Percentiles rank a stretch among this genome's conserved stretches.
These are phyloP conservation scores for Nomada ferruginata DNA, from an alignment of 2,888 invertebrate species.

Conservation along the genomic window DNA sequence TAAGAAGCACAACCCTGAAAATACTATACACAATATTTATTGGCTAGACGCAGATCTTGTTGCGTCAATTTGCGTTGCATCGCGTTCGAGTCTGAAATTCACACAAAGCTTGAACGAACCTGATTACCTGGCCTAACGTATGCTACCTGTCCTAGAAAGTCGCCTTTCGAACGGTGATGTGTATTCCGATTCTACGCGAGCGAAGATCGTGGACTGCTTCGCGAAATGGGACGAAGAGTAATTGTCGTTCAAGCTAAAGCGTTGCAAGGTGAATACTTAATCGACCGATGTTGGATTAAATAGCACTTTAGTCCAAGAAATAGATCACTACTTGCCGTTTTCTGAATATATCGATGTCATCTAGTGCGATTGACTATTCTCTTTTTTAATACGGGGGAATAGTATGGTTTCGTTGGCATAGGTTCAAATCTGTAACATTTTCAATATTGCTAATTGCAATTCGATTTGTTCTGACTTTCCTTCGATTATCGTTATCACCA, in stretches of 20 bases:
- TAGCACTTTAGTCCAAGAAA: constrained; percentile 13
- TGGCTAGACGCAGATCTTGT: constrained; percentile 14
- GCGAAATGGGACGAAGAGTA: constrained; percentile 23
- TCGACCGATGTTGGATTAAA: constrained; percentile 13
- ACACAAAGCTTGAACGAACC: constrained; percentile 4
- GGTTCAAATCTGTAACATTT: neutral
- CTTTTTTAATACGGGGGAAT: no score
- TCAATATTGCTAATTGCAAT: no score
- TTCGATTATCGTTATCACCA: no score
- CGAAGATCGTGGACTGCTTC: constrained; percentile 24
- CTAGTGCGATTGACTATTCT: neutral
- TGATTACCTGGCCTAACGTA: constrained; percentile 6
- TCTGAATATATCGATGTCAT: neutral
- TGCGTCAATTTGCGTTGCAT: constrained; percentile 51
- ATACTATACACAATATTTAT: constrained; percentile 55
- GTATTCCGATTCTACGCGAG: constrained; percentile 39
- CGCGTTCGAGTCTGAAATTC: constrained; percentile 32
- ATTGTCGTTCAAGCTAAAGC: constrained; percentile 28
- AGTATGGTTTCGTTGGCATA: no score
- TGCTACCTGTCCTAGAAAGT: constrained; percentile 7
- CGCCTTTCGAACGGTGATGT: constrained; percentile 14
- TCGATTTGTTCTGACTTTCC: no score
- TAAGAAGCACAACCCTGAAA: constrained; percentile 56
- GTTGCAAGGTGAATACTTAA: constrained; percentile 27
- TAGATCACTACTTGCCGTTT: neutral